Percentiles rank a stretch among this genome's conserved stretches.
These are phyloP conservation scores for Oxystoma pomonae DNA, from an alignment of 2,888 invertebrate species.

Conservation along the genomic window DNA sequence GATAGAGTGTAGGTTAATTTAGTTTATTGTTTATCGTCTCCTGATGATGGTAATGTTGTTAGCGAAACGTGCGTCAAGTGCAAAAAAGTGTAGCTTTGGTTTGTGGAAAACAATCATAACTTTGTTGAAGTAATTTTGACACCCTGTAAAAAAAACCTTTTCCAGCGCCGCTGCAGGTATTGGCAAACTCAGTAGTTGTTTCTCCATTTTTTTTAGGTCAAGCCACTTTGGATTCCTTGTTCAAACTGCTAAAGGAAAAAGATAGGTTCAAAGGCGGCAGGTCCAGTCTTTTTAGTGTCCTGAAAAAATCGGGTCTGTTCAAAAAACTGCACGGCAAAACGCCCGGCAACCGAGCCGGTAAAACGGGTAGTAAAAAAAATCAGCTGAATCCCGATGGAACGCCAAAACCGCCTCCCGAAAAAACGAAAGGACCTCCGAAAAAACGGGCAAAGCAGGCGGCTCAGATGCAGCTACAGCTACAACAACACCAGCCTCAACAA, in stretches of 20 bases:
- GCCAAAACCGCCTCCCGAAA: not conserved
- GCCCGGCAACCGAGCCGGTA: not conserved
- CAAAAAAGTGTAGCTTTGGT: too few species aligned
- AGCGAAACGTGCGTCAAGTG: too few species aligned
- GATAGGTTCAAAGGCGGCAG: not conserved
- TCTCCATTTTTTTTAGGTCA: too few species aligned
- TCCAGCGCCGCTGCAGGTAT: too few species aligned
- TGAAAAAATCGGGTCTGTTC: not conserved
- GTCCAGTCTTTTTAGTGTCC: not conserved
- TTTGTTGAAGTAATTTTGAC: too few species aligned
- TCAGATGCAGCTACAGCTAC: not conserved
- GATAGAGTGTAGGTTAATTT: too few species aligned
- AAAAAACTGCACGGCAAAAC: not conserved
- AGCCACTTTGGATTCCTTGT: not conserved
- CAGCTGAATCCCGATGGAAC: not conserved
- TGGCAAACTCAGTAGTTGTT: too few species aligned
- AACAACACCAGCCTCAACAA: not conserved
- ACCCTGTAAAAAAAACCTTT: too few species aligned
- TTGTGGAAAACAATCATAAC: too few species aligned
- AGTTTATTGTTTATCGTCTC: too few species aligned
- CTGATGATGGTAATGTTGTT: too few species aligned
- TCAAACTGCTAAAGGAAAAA: not conserved
- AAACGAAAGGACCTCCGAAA: not conserved
- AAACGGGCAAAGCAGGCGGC: not conserved
- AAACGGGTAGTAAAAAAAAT: not conserved